These are phyloP conservation scores for Thinocorus orbignyianus DNA, from an alignment of 2,113 vertebrate species.

Conservation along the genomic window DNA sequence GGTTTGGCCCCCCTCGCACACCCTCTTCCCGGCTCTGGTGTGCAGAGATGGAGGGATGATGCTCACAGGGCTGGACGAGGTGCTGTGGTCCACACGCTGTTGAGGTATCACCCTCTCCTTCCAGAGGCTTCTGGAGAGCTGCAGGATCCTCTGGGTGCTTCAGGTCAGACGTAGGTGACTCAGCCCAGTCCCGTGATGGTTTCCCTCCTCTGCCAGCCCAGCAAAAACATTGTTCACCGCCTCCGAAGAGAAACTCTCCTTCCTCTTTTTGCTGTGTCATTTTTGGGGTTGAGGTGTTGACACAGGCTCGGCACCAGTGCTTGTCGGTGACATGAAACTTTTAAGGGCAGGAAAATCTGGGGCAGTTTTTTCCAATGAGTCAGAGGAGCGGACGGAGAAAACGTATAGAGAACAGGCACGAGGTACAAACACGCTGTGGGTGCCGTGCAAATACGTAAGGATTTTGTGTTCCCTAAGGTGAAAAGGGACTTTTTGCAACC, in stretches of 20 bases:
- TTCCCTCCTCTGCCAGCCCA: not conserved
- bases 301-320: not conserved
- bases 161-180: not conserved
- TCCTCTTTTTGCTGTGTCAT: not conserved
- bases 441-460: not conserved
- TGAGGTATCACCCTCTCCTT: accelerated
- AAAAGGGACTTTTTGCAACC: not conserved
- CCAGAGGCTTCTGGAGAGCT: conserved; percentile 23
- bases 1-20: not conserved
- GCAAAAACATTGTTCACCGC: accelerated
- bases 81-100: accelerated
- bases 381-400: not conserved
- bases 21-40: accelerated
- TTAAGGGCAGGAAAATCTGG: not conserved
- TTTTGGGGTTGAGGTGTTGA: not conserved
- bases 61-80: accelerated
- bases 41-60: not conserved
- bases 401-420: accelerated
- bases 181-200: not conserved
- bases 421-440: accelerated
- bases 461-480: not conserved
- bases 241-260: not conserved
- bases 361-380: not conserved
- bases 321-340: accelerated
- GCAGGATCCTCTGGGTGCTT: accelerated